Evolutionary conservation across 2,797 vertebrate species (phyloP), one percentile per base, ranked within the genome.

Genomic region (Alfaro cultratus): DNA sequence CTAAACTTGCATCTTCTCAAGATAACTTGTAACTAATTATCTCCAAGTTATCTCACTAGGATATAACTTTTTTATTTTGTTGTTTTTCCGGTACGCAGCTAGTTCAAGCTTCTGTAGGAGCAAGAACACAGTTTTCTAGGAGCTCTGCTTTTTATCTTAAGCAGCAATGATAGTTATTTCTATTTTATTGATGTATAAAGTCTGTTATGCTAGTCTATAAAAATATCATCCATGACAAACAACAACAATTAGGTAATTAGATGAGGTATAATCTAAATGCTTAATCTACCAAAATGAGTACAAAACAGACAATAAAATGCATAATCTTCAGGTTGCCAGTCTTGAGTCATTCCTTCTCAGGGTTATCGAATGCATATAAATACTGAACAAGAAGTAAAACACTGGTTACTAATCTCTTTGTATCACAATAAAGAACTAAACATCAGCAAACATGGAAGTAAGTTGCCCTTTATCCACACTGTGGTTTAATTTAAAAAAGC

Each of bases 401-500:
- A 89, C 84, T 90, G 86, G 92, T 90, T 90, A 83, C 93, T 81
- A 87, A 89, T 90, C 85, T 85, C 77, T 80, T 83, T 91, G 82
- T 85, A 75, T 89, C 88, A 86, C 86, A 92, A 92, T 88, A 88
- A 91, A 91, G 87, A 91, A 85, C 74, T 80, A 87, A 87, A 87
- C 86, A 91, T 92, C 85, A 91, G 90, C 84, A 92, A 93, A 92
- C 80, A 92, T 55, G 29, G 47, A 78, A 82, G 80, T 77, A 89
- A 84, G 86, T 86, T 92, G 86, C 81, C 90, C 90, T 93, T 92
- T 94, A 90, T 93, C 90, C 91, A 88, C 81, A 80, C 78, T 53
- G 83, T 79, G 87, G 89, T 88, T 91, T 53, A 45, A 89, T 89
- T 93, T 88, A 82, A 87, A 88, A 93, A 91, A 94, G 86, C 91